A percentile compares a stretch with the other conserved stretches of the same genome.
Conservation (phyloP, 2,113 vertebrate species). For the Ursus arctos region DNA sequence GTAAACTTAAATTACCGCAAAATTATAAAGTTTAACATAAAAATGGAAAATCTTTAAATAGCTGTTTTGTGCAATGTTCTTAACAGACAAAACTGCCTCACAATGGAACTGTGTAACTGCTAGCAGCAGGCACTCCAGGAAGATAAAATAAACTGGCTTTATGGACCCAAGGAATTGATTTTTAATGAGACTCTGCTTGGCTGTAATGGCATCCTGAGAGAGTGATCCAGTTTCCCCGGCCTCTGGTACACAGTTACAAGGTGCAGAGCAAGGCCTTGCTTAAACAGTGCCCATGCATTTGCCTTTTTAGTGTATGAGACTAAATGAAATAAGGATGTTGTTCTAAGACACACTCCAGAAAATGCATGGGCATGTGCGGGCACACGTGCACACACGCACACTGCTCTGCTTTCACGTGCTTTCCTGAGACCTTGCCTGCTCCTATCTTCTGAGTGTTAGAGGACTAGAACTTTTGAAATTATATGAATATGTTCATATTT, state of each 20-base stretch:
- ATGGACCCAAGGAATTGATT: conserved; percentile 89
- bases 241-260: conserved; percentile 82
- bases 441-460: background rate
- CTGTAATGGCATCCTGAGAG: conserved; percentile 87
- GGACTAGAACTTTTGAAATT: background rate
- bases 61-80: conserved; percentile 80
- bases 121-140: conserved; percentile 87
- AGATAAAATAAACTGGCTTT: conserved; percentile 91
- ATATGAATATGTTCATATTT: background rate
- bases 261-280: conserved; percentile 72
- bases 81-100: conserved; percentile 85
- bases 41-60: conserved; percentile 88
- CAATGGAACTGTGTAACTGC: conserved; percentile 86
- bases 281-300: conserved; percentile 80
- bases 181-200: conserved; percentile 90
- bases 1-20: conserved; percentile 85
- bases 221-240: conserved; percentile 82
- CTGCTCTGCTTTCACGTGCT: conserved; percentile 41
- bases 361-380: rapidly evolving
- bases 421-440: conserved; percentile 32
- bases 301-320: conserved; percentile 72
- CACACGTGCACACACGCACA: background rate
- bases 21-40: conserved; percentile 89
- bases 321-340: conserved; percentile 84
- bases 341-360: conserved; percentile 67